phyloP scores from a whole-genome alignment of 2,888 invertebrate genomes.

The Watsonalla binaria region DNA sequence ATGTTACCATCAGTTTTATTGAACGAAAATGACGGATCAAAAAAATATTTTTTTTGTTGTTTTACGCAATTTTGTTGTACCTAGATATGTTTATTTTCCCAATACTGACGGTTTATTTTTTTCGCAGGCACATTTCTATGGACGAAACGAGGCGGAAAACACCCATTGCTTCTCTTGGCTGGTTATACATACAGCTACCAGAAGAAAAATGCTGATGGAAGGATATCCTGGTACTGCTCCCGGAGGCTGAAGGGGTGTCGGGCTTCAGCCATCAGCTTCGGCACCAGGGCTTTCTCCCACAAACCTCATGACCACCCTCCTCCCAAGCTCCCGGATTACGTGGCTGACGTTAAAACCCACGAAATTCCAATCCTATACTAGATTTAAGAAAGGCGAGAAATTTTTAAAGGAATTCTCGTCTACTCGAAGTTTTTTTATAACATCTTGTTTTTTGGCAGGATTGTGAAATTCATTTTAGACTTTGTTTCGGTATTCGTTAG shows the following conservation, averaged over 20 bases:
- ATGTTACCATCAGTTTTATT: too few relatives aligned
- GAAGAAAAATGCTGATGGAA: constrained; percentile 63
- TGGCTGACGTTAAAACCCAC: constrained; percentile 7
- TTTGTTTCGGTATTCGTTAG: too few relatives aligned
- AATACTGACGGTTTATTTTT: constrained; percentile 9
- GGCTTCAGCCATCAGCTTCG: constrained; percentile 60
- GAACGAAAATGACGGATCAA: too few relatives aligned
- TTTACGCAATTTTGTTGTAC: too few relatives aligned
- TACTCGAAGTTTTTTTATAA: too few relatives aligned
- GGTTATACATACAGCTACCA: constrained; percentile 70
- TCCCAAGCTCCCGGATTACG: constrained; percentile 38
- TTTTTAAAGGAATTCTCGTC: too few relatives aligned
- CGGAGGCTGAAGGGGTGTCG: constrained; percentile 63
- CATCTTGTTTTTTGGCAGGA: too few relatives aligned
- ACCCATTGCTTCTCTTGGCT: constrained; percentile 55
- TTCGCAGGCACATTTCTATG: constrained; percentile 58
- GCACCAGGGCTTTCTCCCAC: constrained; percentile 36
- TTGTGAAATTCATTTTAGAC: too few relatives aligned
- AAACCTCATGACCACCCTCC: constrained; percentile 61
- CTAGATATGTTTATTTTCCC: too few relatives aligned
- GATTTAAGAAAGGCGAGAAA: neutral
- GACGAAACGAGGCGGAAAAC: constrained; percentile 67
- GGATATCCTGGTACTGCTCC: constrained; percentile 70
- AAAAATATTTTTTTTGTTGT: too few relatives aligned
- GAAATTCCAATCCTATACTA: constrained; percentile 1